Base-by-base conservation (phyloP, 2,113 vertebrate genomes). In the Dicerorhinus sumatrensis region DNA sequence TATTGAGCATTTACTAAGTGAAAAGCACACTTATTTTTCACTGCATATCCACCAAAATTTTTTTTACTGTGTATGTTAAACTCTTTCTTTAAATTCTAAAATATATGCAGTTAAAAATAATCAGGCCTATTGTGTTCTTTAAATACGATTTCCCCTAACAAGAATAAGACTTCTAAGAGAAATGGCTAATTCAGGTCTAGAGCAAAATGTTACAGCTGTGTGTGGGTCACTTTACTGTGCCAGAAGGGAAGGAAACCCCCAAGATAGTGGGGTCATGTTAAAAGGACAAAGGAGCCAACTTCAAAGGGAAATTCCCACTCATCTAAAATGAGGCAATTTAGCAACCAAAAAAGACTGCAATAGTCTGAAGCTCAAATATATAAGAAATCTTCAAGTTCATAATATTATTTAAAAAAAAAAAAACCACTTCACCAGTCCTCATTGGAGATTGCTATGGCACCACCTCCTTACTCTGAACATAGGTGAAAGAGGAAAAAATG, bases 251-350 rank as follows among this genome's bases (percentile, higher is more conserved):
- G 3, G 42, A 84, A 92, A 25, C n/a, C 20, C 11, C 84, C 20
- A 36, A 89, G n/a, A 88, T 0, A 94, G 6, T 42, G 12, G 6
- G 16, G 18, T 81, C 21, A 56, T 36, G 16, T 81, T 65, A 79
- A 96, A 73, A 54, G 1, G 65, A 79, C 31, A 94, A 97, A 97
- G 21, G 56, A 87, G 69, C 5, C 8, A 90, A 77, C 42, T 81
- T 92, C 20, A 94, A 89, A 93, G n/a, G 21, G 17, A 60, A 95
- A 73, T 8, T 29, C 42, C 3, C 8, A 93, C 12, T 63, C 54
- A 79, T 65, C 48, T 62, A 95, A 81, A 95, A 86, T 77, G 36
- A 90, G n/a, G 18, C 29, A 95, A 86, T 58, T 80, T 27, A 96
- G 21, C 16, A 83, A 31, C 58, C 23, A 72, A 65, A 56, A 48